Percentiles rank a stretch among this genome's conserved stretches.
These are phyloP conservation scores for Cryptocephalus moraei DNA, from an alignment of 2,888 invertebrate species.

Conservation along the genomic window DNA sequence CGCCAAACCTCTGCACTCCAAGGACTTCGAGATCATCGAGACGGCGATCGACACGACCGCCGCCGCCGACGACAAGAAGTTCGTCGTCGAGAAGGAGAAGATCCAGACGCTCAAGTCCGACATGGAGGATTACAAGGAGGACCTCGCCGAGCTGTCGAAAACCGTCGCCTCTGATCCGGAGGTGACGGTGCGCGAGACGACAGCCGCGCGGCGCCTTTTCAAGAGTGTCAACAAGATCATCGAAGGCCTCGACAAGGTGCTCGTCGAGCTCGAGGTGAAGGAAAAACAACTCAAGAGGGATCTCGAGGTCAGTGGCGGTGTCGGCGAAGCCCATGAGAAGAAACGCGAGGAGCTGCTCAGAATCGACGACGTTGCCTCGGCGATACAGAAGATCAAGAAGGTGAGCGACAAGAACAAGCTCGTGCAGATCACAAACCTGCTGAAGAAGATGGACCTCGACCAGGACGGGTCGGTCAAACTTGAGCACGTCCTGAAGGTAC, in stretches of 20 bases:
- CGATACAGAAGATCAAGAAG: slow-evolving; percentile 71
- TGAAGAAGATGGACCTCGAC: slow-evolving; percentile 85
- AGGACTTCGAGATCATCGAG: slow-evolving; percentile 81
- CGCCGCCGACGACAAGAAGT: slow-evolving; percentile 66
- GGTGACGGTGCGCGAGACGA: slow-evolving; percentile 67
- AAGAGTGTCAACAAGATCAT: slow-evolving; percentile 87
- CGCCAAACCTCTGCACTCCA: slow-evolving; percentile 42
- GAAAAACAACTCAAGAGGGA: slow-evolving; percentile 54
- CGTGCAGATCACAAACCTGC: slow-evolving; percentile 70
- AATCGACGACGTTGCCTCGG: slow-evolving; percentile 82
- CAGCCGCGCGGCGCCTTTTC: slow-evolving; percentile 75
- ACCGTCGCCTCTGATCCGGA: slow-evolving; percentile 56
- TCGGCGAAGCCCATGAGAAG: slow-evolving; percentile 19
- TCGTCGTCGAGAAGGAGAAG: slow-evolving; percentile 83
- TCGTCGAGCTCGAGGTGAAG: slow-evolving; percentile 66
- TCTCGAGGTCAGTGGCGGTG: slow-evolving; percentile 30
- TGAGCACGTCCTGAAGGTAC: slow-evolving; percentile 88
- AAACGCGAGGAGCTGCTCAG: slow-evolving; percentile 58
- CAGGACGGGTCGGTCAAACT: slow-evolving; percentile 89
- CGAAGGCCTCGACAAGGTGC: slow-evolving; percentile 64
- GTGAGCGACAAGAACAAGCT: slow-evolving; percentile 75
- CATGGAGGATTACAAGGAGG: slow-evolving; percentile 86
- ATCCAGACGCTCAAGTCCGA: slow-evolving; percentile 85
- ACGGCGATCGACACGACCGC: slow-evolving; percentile 69
- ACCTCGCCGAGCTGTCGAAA: slow-evolving; percentile 77